Evolutionary conservation across 2,888 invertebrate genomes (phyloP).

Genomic region (Drosophila monieri): DNA sequence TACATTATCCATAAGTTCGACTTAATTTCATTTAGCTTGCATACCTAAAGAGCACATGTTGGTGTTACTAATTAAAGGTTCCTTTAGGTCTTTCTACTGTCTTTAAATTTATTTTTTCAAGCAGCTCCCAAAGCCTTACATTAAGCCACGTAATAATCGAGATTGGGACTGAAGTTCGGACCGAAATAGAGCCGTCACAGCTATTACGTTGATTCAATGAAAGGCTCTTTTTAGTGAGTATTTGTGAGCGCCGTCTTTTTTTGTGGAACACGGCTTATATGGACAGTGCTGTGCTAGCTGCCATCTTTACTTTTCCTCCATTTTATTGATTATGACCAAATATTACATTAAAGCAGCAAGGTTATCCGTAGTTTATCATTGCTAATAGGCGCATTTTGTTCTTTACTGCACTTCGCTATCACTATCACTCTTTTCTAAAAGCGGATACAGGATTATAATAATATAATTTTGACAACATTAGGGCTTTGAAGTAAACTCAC

Average conservation of each 20-base stretch:
- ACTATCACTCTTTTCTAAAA: conserved; percentile 95
- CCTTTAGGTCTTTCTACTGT: conserved; percentile 31
- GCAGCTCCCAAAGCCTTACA: conserved; percentile 53
- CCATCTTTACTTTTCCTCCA: conserved; percentile 4
- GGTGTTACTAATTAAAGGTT: conserved; percentile 43
- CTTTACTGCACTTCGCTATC: conserved; percentile 95
- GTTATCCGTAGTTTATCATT: conserved; percentile 42
- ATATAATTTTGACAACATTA: background rate
- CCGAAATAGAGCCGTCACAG: conserved; percentile 24
- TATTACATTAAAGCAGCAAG: conserved; percentile 75
- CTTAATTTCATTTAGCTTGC: conserved; percentile 73
- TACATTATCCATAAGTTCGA: conserved; percentile 72
- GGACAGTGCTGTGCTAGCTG: conserved; percentile 28
- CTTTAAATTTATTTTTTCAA: conserved; percentile 9
- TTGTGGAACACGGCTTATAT: conserved; percentile 29
- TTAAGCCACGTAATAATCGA: conserved; percentile 73
- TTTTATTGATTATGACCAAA: conserved; percentile 70
- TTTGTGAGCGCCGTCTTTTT: conserved; percentile 62
- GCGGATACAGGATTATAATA: background rate
- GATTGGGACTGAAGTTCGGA: conserved; percentile 25
- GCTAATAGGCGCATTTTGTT: conserved; percentile 40
- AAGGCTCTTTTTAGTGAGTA: conserved; percentile 74
- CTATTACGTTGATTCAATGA: conserved; percentile 74
- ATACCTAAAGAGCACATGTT: conserved; percentile 71
- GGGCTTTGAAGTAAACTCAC: conserved; percentile 84